phyloP scores from a whole-genome alignment of 2,797 vertebrate species.

The Chloroceryle amazona region DNA sequence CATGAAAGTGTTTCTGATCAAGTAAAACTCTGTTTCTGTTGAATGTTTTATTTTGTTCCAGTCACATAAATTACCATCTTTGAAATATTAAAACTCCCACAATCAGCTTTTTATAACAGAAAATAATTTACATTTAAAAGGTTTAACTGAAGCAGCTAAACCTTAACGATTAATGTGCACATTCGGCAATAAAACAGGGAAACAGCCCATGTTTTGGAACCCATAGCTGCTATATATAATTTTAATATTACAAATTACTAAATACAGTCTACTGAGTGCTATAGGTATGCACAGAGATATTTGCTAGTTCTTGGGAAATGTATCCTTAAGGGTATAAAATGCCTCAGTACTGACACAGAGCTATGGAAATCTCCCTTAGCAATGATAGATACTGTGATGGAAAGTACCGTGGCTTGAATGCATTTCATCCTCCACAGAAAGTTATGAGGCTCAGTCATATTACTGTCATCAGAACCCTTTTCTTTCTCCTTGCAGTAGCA shows the following conservation, averaged over 20 bases:
- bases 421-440: neutral
- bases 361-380: slow-evolving; percentile 20
- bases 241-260: slow-evolving; percentile 45
- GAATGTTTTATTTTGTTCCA: slow-evolving; percentile 77
- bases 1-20: slow-evolving; percentile 70
- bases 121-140: slow-evolving; percentile 77
- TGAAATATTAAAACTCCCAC: slow-evolving; percentile 71
- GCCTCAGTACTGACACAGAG: slow-evolving; percentile 4
- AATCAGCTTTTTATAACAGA: slow-evolving; percentile 68
- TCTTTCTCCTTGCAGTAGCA: neutral
- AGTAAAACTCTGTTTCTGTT: slow-evolving; percentile 73
- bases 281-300: neutral
- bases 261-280: neutral
- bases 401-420: neutral
- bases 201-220: neutral
- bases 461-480: neutral
- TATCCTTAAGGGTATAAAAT: neutral
- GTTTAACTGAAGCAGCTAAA: slow-evolving; percentile 65
- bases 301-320: slow-evolving; percentile 39
- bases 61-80: slow-evolving; percentile 73
- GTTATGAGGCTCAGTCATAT: neutral
- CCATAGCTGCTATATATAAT: neutral
- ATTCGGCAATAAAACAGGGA: slow-evolving; percentile 33
- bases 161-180: slow-evolving; percentile 18
- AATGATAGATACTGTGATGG: neutral